phyloP scores from a whole-genome alignment of 2,888 invertebrate species.

The Eumacrocentrus americanus region DNA sequence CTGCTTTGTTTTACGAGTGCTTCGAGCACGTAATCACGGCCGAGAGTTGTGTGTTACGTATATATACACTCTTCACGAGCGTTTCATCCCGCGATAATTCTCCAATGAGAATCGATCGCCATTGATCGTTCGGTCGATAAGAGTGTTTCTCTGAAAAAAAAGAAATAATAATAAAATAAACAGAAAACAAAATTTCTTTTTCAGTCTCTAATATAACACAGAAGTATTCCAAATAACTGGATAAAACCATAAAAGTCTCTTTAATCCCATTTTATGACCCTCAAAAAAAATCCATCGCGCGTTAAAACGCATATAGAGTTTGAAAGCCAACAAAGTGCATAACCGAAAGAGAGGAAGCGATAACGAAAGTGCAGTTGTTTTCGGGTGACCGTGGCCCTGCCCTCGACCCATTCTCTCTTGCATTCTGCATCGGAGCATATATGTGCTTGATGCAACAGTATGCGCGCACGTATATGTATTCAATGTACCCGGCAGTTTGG shows the following conservation, averaged over 20 bases:
- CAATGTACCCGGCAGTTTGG: constrained; percentile 12
- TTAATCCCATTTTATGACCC: too few relatives aligned
- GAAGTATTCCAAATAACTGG: too few relatives aligned
- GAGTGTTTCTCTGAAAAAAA: neutral
- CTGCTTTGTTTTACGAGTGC: constrained; percentile 55
- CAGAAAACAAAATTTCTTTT: constrained; percentile 6
- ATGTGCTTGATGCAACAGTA: constrained; percentile 23
- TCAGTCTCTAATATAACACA: neutral
- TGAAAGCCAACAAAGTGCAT: neutral
- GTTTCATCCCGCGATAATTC: constrained; percentile 20
- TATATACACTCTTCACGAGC: neutral
- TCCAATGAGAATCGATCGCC: constrained; percentile 16
- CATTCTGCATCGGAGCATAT: constrained; percentile 22
- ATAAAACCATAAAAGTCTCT: too few relatives aligned
- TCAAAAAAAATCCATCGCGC: neutral
- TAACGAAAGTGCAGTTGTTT: constrained; percentile 46
- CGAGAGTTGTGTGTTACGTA: constrained; percentile 28
- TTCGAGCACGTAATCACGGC: constrained; percentile 51
- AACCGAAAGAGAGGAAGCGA: constrained; percentile 18
- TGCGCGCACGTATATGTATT: neutral
- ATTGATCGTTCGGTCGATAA: constrained; percentile 19
- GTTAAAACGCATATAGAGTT: too few relatives aligned
- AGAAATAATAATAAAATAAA: constrained; percentile 11
- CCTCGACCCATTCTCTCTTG: constrained; percentile 41
- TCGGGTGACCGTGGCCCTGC: constrained; percentile 60